These are phyloP conservation scores for Platycercus adscitus DNA, from an alignment of 2,113 vertebrate species.

Conservation along the genomic window DNA sequence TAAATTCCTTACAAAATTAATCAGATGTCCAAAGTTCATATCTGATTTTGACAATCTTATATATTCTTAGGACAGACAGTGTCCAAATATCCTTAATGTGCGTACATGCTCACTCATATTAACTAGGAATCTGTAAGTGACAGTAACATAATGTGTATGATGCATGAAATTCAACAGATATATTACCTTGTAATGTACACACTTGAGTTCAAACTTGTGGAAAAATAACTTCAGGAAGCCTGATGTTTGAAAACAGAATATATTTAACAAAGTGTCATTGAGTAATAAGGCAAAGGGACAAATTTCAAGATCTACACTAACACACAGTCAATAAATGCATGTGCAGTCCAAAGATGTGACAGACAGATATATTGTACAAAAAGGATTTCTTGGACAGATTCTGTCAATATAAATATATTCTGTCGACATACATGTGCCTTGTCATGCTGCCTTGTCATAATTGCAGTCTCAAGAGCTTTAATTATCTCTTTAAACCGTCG, in stretches of 20 bases:
- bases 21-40: background rate
- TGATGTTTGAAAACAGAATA: background rate
- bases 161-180: background rate
- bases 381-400: slow-evolving; percentile 73
- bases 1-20: background rate
- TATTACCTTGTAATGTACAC: background rate
- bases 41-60: background rate
- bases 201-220: background rate
- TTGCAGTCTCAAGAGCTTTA: slow-evolving; percentile 84
- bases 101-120: background rate
- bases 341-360: slow-evolving; percentile 70
- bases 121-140: background rate
- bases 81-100: background rate
- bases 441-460: slow-evolving; percentile 80
- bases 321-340: slow-evolving; percentile 77
- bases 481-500: slow-evolving; percentile 83
- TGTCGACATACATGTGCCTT: slow-evolving; percentile 75
- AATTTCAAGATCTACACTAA: slow-evolving; percentile 44
- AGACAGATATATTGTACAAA: slow-evolving; percentile 74
- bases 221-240: background rate
- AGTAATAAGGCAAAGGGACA: slow-evolving; percentile 49
- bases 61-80: background rate
- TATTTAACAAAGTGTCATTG: slow-evolving; percentile 54
- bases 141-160: background rate
- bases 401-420: slow-evolving; percentile 82